These are phyloP conservation scores for Lycia hirtaria DNA, from an alignment of 2,888 invertebrate species.

Conservation along the genomic window DNA sequence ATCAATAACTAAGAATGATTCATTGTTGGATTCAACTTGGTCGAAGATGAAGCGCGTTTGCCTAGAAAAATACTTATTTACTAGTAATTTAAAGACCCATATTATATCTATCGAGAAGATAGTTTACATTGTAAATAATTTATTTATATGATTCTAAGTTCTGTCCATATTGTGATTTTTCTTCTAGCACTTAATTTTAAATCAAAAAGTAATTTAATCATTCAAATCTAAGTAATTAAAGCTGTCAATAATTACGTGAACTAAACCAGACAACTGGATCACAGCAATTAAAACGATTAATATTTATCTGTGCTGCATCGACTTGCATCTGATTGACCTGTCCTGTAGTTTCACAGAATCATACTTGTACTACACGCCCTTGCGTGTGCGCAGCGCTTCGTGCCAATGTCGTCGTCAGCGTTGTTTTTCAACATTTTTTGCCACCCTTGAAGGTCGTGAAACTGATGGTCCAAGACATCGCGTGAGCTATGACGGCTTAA, in stretches of 20 bases:
- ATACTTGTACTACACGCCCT: conserved; percentile 62
- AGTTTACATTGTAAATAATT: no score
- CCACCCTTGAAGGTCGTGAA: conserved; percentile 74
- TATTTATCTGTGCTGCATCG: conserved; percentile 24
- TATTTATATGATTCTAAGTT: neutral
- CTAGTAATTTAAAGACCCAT: no score
- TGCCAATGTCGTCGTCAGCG: conserved; percentile 76
- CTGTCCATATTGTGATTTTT: neutral
- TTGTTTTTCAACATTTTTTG: conserved; percentile 67
- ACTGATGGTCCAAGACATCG: conserved; percentile 69
- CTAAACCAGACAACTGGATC: conserved; percentile 27
- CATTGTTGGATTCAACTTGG: no score
- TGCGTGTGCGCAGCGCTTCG: conserved; percentile 78
- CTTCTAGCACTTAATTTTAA: neutral
- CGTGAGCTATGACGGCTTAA: conserved; percentile 63
- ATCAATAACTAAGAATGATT: no score
- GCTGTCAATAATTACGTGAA: conserved; percentile 17
- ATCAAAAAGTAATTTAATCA: neutral
- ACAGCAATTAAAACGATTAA: conserved; percentile 33
- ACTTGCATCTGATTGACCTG: conserved; percentile 38
- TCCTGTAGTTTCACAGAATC: conserved; percentile 46
- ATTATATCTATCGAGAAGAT: no score
- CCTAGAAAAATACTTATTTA: no score
- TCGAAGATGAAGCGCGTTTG: no score
- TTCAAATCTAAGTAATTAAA: conserved; percentile 9